Evolutionary conservation across 1,140 invertebrate species (phyloP), one percentile per base, ranked within the genome.

Genomic region (Pantala flavescens): DNA sequence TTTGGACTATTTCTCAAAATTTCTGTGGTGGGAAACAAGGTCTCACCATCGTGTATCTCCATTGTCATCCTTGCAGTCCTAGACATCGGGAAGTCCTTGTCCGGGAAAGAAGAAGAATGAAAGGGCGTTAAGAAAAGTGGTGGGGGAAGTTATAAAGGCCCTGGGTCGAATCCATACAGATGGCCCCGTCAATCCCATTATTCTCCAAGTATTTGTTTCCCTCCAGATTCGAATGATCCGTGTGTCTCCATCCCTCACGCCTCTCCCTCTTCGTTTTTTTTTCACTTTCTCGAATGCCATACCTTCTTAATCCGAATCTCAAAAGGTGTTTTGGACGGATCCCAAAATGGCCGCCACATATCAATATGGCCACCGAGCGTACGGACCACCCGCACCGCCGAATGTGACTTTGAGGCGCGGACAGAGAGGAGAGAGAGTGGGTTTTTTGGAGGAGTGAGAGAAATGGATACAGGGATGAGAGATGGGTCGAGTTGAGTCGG

Each of bases 391-490:
- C 49, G 49, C 49, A 14, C 49, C 49, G 49, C 49, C 49, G n/a
- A 63, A 63, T 63, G 49, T 63, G 49, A 63, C 49, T 63, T 63
- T 63, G 49, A 63, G 49, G 49, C 49, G 49, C 49, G 49, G 49
- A 63, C 49, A 63, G 49, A 63, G 49, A 14, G 12, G 49, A 21
- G 16, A 21, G 49, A 12, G 49, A 63, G 49, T 63, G 49, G 49
- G 49, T 63, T 63, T 63, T 19, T 16, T 21, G 49, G 49, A 16
- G 49, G 14, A 63, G 49, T 63, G 49, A 63, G 49, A 63, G 49
- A 63, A 21, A 63, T 16, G 49, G 49, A 21, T 63, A 63, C n/a
- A 21, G 49, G 49, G 49, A 63, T 63, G 49, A 63, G 49, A 21
- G 49, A 21, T 63, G n/a, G 14, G 49, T 16, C n/a, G 49, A 63